A percentile compares a stretch with the other conserved stretches of the same genome.
phyloP scores from a whole-genome alignment of 2,113 vertebrate species.

The Rhynchomys soricoides region DNA sequence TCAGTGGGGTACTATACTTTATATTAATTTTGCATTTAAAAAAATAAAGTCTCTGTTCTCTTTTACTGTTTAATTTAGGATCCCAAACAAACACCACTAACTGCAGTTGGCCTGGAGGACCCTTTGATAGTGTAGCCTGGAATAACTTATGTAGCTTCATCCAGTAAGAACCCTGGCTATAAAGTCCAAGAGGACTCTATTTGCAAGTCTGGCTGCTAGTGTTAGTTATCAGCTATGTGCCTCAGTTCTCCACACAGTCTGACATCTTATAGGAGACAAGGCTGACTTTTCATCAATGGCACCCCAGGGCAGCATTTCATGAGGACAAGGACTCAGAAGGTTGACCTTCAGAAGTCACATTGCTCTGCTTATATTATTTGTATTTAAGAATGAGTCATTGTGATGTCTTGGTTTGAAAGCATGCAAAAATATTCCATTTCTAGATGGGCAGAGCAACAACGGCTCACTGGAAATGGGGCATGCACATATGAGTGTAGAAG shows the following conservation, averaged over 20 bases:
- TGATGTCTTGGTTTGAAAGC: background rate
- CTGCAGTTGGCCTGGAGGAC: background rate
- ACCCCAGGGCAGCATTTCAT: background rate
- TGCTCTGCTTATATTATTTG: background rate
- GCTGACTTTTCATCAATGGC: background rate
- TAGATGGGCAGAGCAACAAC: background rate
- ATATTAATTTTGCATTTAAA: background rate
- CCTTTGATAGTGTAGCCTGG: background rate
- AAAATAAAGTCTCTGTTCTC: background rate
- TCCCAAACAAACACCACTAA: background rate
- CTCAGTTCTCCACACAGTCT: background rate
- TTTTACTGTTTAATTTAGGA: background rate
- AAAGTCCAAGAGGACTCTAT: background rate
- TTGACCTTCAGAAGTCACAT: background rate
- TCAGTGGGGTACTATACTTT: too few species aligned
- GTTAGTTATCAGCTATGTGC: background rate
- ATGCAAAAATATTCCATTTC: background rate
- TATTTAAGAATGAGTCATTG: slow-evolving; percentile 12
- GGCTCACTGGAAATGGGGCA: background rate
- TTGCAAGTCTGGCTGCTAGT: background rate
- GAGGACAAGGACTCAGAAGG: background rate
- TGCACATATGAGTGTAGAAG: background rate
- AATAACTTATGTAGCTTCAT: rapidly evolving
- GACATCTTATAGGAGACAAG: background rate
- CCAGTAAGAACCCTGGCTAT: background rate